Base-by-base conservation (phyloP, 2,888 invertebrate genomes). In the Atethmia centrago region DNA sequence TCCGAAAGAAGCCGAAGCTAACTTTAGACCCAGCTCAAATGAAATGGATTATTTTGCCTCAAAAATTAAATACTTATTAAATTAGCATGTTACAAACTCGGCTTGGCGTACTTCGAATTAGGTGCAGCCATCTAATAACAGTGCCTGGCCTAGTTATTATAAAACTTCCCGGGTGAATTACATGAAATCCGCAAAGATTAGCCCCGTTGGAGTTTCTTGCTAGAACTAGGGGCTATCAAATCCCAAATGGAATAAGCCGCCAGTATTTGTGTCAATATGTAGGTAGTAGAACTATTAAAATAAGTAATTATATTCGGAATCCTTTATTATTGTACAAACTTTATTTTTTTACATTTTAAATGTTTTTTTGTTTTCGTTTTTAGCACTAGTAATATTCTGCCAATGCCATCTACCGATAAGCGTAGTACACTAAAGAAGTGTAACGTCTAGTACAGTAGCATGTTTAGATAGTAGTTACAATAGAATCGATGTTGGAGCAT, bases 391-490 rank as follows among this genome's bases (percentile, higher is more conserved):
- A 16, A 36, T 64, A 31, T 31, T 49, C 8, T 28, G 8, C 14
- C 16, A 64, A 4, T 45, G 79, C 82, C 85, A 82, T 77, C 84
- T 85, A 74, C 47, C 53, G 68, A 40, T 45, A 19, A 16, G 10
- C 1, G 9, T 14, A 4, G 7, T 21, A 67, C 2, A 71, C 58
- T 71, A 68, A 36, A 16, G 19, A 53, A 65, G 36, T 36, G 36
- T 36, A 36, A 36, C 2, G 36, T 36, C 36, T 31, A 2, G n/a
- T n/a, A n/a, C 0, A 36, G 36, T 36, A 36, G 36, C 36, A 7
- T 36, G 36, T 36, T 36, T 36, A 36, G 4, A 36, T n/a, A 36
- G 7, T 5, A 36, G 36, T 36, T 36, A 36, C 36, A 36, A 36
- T 36, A 4, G 36, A 36, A 36, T 36, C 36, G 36, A 36, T 36